Base-by-base conservation (phyloP, 2,888 invertebrate genomes). In the Drosophila kuntzei region DNA sequence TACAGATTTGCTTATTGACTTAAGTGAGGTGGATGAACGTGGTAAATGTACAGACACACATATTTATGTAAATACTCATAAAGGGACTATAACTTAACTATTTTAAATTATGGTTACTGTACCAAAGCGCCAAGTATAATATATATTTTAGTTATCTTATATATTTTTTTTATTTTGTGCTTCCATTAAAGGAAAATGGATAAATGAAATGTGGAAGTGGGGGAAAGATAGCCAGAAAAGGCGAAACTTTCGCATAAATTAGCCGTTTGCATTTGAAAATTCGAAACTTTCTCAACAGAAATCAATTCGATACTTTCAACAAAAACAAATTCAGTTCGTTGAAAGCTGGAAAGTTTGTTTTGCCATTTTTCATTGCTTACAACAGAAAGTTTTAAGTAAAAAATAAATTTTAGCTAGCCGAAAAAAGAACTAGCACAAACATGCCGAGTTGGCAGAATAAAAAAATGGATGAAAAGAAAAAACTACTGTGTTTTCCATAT, bases 321-420 rank as follows among this genome's bases (percentile, higher is more conserved):
- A 79, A 80, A 71, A 72, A 70, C 61, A 78, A 76, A 78, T 79
- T 79, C 67, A 51, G 70, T 61, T 59, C 37, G 44, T 77, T 82
- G 83, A 87, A 85, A 79, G 83, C 70, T 70, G 60, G 49, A 88
- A 86, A 88, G 87, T 86, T 86, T 79, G 87, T 80, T 87, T 87
- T 74, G 68, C 88, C 87, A 86, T 86, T 86, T 88, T 68, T 86
- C 85, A 86, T 86, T 83, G 87, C 75, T 71, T 80, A 88, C 85
- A 86, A 86, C 88, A 88, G 79, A 86, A 86, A 86, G 81, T 86
- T 86, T 86, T 86, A 86, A 83, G 85, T 80, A 86, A 88, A 86
- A 86, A 88, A 86, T 86, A 86, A 86, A 86, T 86, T 86, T 86
- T 51, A 71, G 73, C 85, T 64, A 79, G 69, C 64, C 69, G 61